Conservation (phyloP, 2,888 invertebrate genomes). For the Schrankia costaestrigalis region DNA sequence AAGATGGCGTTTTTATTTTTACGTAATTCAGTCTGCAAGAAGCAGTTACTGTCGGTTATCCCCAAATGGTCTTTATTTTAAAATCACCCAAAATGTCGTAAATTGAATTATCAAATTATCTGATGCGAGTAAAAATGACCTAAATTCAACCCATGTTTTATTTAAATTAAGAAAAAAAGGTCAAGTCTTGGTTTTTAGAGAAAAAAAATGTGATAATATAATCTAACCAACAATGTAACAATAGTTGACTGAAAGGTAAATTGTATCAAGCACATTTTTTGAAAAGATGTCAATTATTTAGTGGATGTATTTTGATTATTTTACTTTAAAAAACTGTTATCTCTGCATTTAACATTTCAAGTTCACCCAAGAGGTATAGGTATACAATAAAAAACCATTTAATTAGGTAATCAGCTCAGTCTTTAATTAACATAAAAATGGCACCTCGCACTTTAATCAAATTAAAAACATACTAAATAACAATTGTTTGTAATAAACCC, state of each 20-base stretch:
- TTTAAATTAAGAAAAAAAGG: constrained; percentile 3
- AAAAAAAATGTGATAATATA: background rate
- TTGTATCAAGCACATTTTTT: constrained; percentile 1
- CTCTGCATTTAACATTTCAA: background rate
- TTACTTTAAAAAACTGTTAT: background rate
- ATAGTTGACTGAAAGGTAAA: background rate
- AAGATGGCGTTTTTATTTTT: constrained; percentile 1
- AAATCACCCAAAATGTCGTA: constrained; percentile 5
- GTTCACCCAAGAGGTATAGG: background rate
- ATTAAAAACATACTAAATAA: background rate
- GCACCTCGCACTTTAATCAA: no score
- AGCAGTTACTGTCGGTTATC: constrained; percentile 4
- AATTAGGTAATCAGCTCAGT: no score
- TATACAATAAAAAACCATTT: no score
- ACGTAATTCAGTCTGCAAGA: constrained; percentile 1
- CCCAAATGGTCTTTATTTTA: constrained; percentile 3
- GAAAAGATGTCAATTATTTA: background rate
- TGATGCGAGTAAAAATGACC: constrained; percentile 2
- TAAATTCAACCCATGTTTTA: constrained; percentile 1
- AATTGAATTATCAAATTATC: constrained; percentile 3
- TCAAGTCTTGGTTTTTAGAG: background rate
- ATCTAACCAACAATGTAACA: background rate
- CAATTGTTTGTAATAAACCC: background rate
- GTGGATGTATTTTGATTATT: background rate
- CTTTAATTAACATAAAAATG: no score